phyloP scores from a whole-genome alignment of 2,113 vertebrate genomes.

The Chlorocebus sabaeus region DNA sequence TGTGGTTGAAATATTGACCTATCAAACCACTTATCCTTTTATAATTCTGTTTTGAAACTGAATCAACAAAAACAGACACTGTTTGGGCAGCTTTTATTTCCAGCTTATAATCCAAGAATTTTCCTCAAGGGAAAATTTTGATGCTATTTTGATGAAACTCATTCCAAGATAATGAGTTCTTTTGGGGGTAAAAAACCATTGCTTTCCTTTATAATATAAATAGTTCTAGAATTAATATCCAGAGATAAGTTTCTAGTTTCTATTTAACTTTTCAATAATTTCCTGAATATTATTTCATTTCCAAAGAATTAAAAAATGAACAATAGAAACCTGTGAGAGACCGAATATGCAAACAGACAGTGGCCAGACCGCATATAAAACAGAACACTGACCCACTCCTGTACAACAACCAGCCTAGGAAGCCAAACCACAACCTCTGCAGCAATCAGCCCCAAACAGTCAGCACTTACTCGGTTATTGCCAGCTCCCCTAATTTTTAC shows the following conservation, averaged over 20 bases:
- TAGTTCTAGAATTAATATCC: background rate
- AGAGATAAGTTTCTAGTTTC: background rate
- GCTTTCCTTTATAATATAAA: background rate
- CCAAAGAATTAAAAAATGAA: background rate
- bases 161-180: background rate
- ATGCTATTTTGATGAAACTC: conserved; percentile 12
- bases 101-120: conserved; percentile 10
- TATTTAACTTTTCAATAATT: background rate
- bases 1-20: background rate
- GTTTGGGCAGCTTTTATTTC: background rate
- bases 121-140: background rate
- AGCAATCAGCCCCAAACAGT: background rate
- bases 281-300: background rate
- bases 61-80: background rate
- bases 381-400: background rate
- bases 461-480: background rate
- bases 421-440: background rate
- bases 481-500: background rate
- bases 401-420: background rate
- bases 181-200: background rate
- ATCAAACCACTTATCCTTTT: background rate
- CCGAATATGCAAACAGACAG: background rate
- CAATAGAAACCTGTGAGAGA: background rate
- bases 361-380: background rate
- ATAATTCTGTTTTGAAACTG: conserved; percentile 15